Percentiles rank a stretch among this genome's conserved stretches.
Evolutionary conservation across 2,797 vertebrate genomes (phyloP).

Genomic region (Eidolon dupreanum): DNA sequence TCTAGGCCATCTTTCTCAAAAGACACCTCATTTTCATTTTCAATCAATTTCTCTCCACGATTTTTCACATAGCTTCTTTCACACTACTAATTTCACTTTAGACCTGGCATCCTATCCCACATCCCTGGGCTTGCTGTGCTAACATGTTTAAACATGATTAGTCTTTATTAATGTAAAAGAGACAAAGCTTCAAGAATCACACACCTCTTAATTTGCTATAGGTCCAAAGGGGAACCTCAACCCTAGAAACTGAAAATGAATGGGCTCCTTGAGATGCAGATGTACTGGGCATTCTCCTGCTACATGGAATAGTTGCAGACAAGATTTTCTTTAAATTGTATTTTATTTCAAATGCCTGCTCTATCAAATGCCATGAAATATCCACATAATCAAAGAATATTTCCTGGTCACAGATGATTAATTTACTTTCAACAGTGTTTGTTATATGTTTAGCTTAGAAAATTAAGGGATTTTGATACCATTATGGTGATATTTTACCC

Average conservation of each 20-base stretch:
- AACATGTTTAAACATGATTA: conserved; percentile 85
- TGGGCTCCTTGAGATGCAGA: conserved; percentile 3
- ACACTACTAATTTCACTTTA: conserved; percentile 84
- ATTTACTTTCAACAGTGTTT: conserved; percentile 39
- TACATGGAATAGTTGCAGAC: neutral
- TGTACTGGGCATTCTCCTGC: neutral
- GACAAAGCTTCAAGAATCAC: conserved; percentile 64
- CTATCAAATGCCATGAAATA: neutral
- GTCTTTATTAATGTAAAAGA: conserved; percentile 77
- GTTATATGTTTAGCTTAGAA: conserved; percentile 13
- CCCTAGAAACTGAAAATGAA: conserved; percentile 66
- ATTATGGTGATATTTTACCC: neutral
- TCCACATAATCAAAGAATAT: conserved; percentile 21
- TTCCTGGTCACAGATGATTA: conserved; percentile 34
- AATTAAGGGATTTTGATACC: conserved; percentile 19
- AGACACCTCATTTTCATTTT: conserved; percentile 84
- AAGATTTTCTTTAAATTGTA: conserved; percentile 17
- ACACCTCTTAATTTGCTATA: conserved; percentile 74
- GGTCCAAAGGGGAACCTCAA: conserved; percentile 61
- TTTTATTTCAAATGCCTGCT: conserved; percentile 17
- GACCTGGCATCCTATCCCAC: conserved; percentile 77
- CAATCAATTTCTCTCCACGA: conserved; percentile 85
- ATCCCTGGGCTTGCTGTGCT: conserved; percentile 82
- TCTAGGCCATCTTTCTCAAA: conserved; percentile 67
- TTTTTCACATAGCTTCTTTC: conserved; percentile 82